These are phyloP conservation scores for Macquaria ambigua DNA, from an alignment of 2,113 vertebrate species.

Conservation along the genomic window DNA sequence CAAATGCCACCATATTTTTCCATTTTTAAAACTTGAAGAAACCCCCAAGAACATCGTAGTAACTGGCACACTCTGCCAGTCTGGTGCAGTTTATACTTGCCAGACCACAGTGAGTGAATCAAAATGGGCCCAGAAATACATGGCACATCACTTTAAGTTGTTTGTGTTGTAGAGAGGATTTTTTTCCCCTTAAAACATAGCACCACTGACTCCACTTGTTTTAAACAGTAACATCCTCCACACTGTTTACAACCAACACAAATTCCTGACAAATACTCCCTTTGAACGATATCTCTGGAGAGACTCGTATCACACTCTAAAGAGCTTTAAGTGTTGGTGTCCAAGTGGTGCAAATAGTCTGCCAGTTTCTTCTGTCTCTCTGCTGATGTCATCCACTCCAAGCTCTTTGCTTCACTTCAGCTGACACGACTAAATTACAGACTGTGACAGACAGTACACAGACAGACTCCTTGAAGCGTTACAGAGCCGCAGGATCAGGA, in stretches of 20 bases:
- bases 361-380: conserved; percentile 26
- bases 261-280: conserved; percentile 18
- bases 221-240: not conserved
- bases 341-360: conserved; percentile 24
- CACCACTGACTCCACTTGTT: not conserved
- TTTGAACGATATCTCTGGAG: not conserved
- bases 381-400: conserved; percentile 57
- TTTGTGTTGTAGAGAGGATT: not conserved
- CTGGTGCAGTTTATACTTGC: not conserved
- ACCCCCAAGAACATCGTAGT: not conserved
- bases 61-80: not conserved
- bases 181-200: not conserved
- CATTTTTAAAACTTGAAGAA: not conserved
- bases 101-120: not conserved
- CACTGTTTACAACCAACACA: conserved; percentile 22
- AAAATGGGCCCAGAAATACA: not conserved
- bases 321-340: conserved; percentile 23
- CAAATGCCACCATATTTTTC: not conserved
- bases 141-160: not conserved
- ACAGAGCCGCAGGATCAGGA: conserved; percentile 57
- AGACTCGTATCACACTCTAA: not conserved
- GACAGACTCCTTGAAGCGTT: conserved; percentile 43
- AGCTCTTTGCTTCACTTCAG: conserved; percentile 46
- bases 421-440: conserved; percentile 65
- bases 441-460: conserved; percentile 64